Conservation (phyloP, 2,888 invertebrate species). For the Schizotus pectinicornis region DNA sequence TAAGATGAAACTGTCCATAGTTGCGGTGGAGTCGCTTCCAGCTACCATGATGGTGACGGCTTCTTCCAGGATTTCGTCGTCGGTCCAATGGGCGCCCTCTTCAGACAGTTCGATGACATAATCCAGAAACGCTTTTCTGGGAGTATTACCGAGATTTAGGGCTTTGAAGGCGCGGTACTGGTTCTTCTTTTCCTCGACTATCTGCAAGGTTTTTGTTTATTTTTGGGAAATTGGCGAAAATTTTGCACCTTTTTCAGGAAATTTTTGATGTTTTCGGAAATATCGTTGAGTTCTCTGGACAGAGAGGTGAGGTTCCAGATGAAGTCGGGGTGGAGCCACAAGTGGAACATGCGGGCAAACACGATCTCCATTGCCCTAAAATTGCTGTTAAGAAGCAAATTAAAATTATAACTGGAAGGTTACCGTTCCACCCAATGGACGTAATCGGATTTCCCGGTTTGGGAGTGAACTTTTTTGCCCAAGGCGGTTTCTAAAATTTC, state of each 20-base stretch:
- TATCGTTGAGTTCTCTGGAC: not conserved
- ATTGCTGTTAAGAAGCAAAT: not conserved
- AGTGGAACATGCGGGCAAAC: not conserved
- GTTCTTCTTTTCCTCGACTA: not conserved
- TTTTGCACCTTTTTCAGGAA: not conserved
- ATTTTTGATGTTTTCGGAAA: not conserved
- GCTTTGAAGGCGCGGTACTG: not conserved
- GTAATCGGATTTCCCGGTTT: conserved; percentile 62
- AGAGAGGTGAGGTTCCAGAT: not conserved
- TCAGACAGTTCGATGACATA: conserved; percentile 61
- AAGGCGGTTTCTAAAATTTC: conserved; percentile 67
- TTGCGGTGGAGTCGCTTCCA: conserved; percentile 57
- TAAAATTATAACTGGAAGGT: conserved; percentile 45
- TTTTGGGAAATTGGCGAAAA: not conserved
- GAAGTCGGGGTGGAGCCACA: conserved; percentile 1
- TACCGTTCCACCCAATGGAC: conserved; percentile 1
- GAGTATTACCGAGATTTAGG: too few species aligned
- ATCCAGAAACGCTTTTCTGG: conserved; percentile 57
- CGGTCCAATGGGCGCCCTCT: conserved; percentile 60
- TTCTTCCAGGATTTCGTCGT: conserved; percentile 64
- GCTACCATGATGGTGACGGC: conserved; percentile 63
- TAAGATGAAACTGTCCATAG: conserved; percentile 42
- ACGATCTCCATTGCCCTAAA: conserved; percentile 2
- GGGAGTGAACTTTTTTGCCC: conserved; percentile 67
- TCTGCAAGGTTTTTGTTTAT: not conserved